Base-by-base conservation (phyloP, 2,888 invertebrate species). In the Brassicogethes aeneus region DNA sequence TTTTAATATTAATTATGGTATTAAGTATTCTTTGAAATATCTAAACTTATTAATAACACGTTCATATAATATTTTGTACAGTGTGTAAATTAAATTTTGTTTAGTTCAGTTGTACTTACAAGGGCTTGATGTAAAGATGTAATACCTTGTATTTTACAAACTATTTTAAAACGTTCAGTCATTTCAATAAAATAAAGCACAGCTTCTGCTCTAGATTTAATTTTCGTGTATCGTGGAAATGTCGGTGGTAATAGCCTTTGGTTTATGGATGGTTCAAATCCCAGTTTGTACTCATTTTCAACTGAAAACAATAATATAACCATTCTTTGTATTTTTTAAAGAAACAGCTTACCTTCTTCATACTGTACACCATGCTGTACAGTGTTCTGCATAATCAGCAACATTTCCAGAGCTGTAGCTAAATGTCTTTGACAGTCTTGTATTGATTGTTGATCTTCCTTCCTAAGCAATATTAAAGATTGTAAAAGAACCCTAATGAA, bases 201-300 rank as follows among this genome's bases (percentile, higher is more conserved):
- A 23, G 94, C 89, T 60, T 89, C 89, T 37, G 74, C 69, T 50
- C 83, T 72, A 34, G 83, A 82, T 54, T 87, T 87, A 58, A 96
- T 92, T 68, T 90, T 86, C 0, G 94, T 92, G 68, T 93, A 95
- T 14, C 97, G 80, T 0, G 97, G 97, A 73, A 97, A 99, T 13
- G 97, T 95, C 0, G 97, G 95, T n/a, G 97, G 97, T 40, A 97
- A 73, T 37, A 95, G 74, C 33, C 94, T 79, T 68, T 95, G 95
- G 71, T 97, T 97, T 34, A 95, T 86, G 67, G 93, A 82, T 2
- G 95, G 93, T 61, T 96, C 94, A 70, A 97, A 97, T 1, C 96
- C 96, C 76, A 90, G 82, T n/a, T 85, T 79, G 62, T 81, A 81
- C 3, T 84, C 83, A 46, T 79, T 76, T 54, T 85, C 83, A 12